Conservation (phyloP, 2,113 vertebrate genomes). For the Oriolus oriolus region DNA sequence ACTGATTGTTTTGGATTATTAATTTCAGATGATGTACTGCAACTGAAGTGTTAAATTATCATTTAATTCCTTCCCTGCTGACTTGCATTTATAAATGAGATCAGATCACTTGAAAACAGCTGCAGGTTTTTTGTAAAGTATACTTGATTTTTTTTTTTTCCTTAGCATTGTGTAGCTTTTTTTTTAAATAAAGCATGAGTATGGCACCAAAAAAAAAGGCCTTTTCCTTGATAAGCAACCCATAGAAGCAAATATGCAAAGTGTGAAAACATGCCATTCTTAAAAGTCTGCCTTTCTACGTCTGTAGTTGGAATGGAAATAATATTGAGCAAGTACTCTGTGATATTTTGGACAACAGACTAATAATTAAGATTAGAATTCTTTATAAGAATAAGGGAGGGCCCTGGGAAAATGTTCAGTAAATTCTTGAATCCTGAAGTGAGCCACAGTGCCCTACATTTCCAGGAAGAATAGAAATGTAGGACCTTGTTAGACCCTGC, state of each 20-base stretch:
- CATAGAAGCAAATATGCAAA: not conserved
- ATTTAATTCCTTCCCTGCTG: conserved; percentile 18
- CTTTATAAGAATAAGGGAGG: not conserved
- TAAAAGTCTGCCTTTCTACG: not conserved
- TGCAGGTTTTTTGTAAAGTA: conserved; percentile 40
- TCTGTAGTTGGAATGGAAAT: not conserved
- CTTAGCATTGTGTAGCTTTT: conserved; percentile 16
- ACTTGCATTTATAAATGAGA: not conserved
- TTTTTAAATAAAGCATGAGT: conserved; percentile 49
- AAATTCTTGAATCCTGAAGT: not conserved
- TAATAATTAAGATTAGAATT: not conserved
- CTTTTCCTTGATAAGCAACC: not conserved
- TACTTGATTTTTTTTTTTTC: conserved; percentile 22
- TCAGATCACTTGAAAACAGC: not conserved
- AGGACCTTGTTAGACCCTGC: not conserved
- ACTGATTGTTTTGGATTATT: not conserved
- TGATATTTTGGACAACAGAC: not conserved
- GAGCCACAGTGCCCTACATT: not conserved
- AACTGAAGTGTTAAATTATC: conserved; percentile 15
- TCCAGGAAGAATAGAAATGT: not conserved
- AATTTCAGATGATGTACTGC: conserved; percentile 10
- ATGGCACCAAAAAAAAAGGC: conserved; percentile 34
- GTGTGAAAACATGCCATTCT: not conserved
- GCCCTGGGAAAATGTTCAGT: not conserved
- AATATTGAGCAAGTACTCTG: not conserved